Base-by-base conservation (phyloP, 1,140 invertebrate species). In the Adelges cooleyi region DNA sequence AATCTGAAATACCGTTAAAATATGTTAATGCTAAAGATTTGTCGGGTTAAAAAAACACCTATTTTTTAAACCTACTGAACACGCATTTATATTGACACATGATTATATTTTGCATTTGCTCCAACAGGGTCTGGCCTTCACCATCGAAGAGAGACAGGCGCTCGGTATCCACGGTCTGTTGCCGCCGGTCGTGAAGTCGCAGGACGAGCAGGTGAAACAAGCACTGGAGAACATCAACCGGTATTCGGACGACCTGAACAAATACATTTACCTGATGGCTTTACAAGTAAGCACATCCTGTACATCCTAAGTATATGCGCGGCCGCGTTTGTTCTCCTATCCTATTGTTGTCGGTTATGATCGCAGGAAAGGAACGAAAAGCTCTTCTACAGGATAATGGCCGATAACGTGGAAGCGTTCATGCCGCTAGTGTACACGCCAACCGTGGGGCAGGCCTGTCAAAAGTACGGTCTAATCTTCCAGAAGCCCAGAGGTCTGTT, bases 401-500 rank as follows among this genome's bases (percentile, higher is more conserved):
- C 81, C 10, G 87, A 95, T 67, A 86, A 98, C 73, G 86, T 95
- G 1, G 85, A 92, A 42, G 81, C 86, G 44, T 84, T 93, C 80
- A 93, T 90, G 84, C 86, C 86, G 1, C 84, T 95, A 51, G 90
- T 96, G 3, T 96, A 98, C 74, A 95, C 90, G 0, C 92, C 93
- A 0, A 95, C 90, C 0, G 92, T 95, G 0, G 91, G 94, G 15
- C 78, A 91, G 22, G 94, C 93, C 2, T 98, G 95, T 78, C 92
- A 95, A 76, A 90, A 95, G 73, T 98, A 91, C 75, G 95, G 95
- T n/a, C 78, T 92, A 17, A 86, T 96, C 56, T 97, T 91, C 75
- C 81, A 91, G 33, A 80, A 92, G 72, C 92, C 95, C 0, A 83
- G 90, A 49, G 95, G 95, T 11, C 78, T 99, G n/a, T 99, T 92